A percentile compares a stretch with the other conserved stretches of the same genome.
phyloP scores from a whole-genome alignment of 53 echinoderm and acorn worm species.

The Temnopleurus reevesii region DNA sequence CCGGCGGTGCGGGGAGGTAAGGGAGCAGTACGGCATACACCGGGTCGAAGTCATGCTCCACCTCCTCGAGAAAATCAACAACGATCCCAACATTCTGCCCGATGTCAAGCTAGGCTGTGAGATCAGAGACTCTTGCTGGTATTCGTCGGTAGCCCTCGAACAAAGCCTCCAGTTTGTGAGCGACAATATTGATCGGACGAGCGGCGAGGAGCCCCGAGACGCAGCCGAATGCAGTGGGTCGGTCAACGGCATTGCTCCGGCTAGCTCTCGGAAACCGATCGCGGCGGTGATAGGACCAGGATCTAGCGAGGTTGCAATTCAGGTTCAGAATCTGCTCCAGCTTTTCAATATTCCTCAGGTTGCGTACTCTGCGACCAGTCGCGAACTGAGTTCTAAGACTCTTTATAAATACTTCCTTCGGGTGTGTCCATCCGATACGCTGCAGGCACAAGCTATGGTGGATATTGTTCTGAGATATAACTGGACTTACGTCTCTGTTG shows the following conservation, averaged over 20 bases:
- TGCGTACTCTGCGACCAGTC: constrained; percentile 95
- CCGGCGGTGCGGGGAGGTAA: constrained; percentile 82
- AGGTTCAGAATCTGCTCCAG: constrained; percentile 94
- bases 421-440: constrained; percentile 89
- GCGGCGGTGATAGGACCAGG: constrained; percentile 96
- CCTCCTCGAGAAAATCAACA: constrained; percentile 82
- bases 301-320: constrained; percentile 91
- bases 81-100: constrained; percentile 68
- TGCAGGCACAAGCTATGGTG: constrained; percentile 98
- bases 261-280: constrained; percentile 67
- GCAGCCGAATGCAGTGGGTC: background rate
- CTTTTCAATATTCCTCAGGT: constrained; percentile 95
- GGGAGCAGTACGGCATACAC: constrained; percentile 95
- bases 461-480: constrained; percentile 88
- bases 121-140: constrained; percentile 98
- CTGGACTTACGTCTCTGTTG: constrained; percentile 94
- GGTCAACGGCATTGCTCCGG: background rate
- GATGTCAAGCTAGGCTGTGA: constrained; percentile 84
- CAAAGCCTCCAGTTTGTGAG: constrained; percentile 92
- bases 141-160: constrained; percentile 91
- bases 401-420: constrained; percentile 89
- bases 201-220: background rate
- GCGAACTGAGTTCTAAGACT: constrained; percentile 89
- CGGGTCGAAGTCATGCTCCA: constrained; percentile 94
- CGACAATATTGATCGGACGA: constrained; percentile 56